Conservation (phyloP, 2,113 vertebrate genomes). For the Dicrurus megarhynchus region DNA sequence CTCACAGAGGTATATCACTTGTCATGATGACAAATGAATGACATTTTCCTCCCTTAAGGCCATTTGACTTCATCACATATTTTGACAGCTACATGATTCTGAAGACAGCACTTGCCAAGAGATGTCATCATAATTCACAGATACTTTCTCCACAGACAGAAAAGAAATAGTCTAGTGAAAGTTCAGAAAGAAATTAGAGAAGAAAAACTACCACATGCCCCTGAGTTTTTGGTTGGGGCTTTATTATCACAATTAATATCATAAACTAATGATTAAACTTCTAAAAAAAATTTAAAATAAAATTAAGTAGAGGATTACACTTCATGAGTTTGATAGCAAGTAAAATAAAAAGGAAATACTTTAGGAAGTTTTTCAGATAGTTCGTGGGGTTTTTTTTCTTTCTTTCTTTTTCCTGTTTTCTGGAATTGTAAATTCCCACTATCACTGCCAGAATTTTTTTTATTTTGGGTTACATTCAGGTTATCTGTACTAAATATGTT, state of each 20-base stretch:
- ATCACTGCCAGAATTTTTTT: background rate
- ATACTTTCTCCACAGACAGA: constrained; percentile 12
- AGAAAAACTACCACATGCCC: background rate
- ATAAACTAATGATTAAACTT: background rate
- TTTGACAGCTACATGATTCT: constrained; percentile 62
- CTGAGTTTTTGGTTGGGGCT: background rate
- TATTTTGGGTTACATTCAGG: background rate
- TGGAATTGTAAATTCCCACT: background rate
- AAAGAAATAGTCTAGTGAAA: constrained; percentile 29
- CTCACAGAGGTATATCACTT: constrained; percentile 38
- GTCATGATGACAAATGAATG: constrained; percentile 48
- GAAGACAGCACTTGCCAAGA: constrained; percentile 38
- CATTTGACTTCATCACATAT: constrained; percentile 59
- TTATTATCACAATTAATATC: background rate
- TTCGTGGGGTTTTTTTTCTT: background rate
- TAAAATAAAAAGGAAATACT: background rate
- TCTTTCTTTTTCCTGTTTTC: background rate
- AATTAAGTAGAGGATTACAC: background rate
- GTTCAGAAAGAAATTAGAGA: background rate
- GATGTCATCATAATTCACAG: constrained; percentile 46
- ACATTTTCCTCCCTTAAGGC: constrained; percentile 53
- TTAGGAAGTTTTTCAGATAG: background rate
- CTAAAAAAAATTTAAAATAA: background rate
- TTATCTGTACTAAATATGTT: background rate
- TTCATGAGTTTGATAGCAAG: background rate